phyloP scores from a whole-genome alignment of 2,888 invertebrate genomes.

The Crematogaster levior region DNA sequence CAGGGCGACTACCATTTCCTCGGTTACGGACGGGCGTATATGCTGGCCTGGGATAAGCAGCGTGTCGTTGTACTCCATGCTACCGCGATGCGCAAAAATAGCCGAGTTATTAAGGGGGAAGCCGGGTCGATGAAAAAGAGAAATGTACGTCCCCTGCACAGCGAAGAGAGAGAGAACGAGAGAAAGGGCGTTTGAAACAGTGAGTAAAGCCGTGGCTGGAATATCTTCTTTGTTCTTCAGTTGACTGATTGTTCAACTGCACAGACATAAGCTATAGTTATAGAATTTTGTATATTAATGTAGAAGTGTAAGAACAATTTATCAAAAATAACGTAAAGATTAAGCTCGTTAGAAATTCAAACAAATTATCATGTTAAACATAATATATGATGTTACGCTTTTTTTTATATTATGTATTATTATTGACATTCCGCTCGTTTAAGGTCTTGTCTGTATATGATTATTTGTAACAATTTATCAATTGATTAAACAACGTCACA shows the following conservation, averaged over 20 bases:
- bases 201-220: neutral
- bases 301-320: neutral
- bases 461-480: conserved; percentile 16
- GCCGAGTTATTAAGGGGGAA: conserved; percentile 47
- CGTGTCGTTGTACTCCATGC: conserved; percentile 43
- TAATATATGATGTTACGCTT: too few relatives aligned
- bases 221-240: conserved; percentile 42
- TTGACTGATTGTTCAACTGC: conserved; percentile 34
- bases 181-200: conserved; percentile 15
- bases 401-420: too few relatives aligned
- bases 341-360: too few relatives aligned
- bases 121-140: conserved; percentile 46
- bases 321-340: too few relatives aligned
- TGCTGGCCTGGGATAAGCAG: conserved; percentile 87
- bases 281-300: neutral
- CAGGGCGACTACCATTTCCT: conserved; percentile 87
- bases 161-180: neutral
- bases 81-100: conserved; percentile 31
- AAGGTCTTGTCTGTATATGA: too few relatives aligned
- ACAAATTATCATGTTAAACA: too few relatives aligned
- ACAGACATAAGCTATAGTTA: neutral
- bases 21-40: conserved; percentile 87
- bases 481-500: neutral
- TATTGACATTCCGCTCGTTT: too few relatives aligned
- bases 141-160: conserved; percentile 15